These are phyloP conservation scores for Decapterus maruadsi DNA, from an alignment of 2,797 vertebrate species.

Conservation along the genomic window DNA sequence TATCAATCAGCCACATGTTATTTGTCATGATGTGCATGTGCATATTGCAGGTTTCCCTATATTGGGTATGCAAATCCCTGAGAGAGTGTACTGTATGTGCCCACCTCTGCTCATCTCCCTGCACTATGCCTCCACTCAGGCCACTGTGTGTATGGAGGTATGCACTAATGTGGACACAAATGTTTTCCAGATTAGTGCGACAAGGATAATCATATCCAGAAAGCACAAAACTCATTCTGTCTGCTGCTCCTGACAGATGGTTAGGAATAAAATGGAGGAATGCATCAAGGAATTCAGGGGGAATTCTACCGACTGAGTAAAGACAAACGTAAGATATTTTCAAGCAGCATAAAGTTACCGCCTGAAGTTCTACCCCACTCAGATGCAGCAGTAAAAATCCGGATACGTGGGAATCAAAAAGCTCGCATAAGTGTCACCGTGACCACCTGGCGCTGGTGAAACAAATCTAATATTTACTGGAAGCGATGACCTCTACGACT, in stretches of 20 bases:
- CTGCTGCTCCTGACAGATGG: slow-evolving; percentile 50
- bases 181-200: slow-evolving; percentile 78
- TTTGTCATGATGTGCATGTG: slow-evolving; percentile 15
- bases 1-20: slow-evolving; percentile 9
- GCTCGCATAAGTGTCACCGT: background rate
- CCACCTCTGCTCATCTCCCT: slow-evolving; percentile 33
- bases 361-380: background rate
- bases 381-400: slow-evolving; percentile 18
- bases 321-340: slow-evolving; percentile 2
- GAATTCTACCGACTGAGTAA: slow-evolving; percentile 17
- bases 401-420: slow-evolving; percentile 12
- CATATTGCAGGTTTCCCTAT: background rate
- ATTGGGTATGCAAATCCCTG: slow-evolving; percentile 12
- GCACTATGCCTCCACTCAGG: slow-evolving; percentile 19
- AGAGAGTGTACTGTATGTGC: slow-evolving; percentile 29
- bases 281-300: slow-evolving; percentile 32
- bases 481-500: slow-evolving; percentile 53
- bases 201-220: slow-evolving; percentile 78
- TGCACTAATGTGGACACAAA: slow-evolving; percentile 69
- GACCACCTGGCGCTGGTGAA: slow-evolving; percentile 39
- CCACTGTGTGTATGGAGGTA: slow-evolving; percentile 34
- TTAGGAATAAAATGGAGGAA: slow-evolving; percentile 44
- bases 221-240: slow-evolving; percentile 44
- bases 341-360: slow-evolving; percentile 19
- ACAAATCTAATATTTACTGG: slow-evolving; percentile 70